Base-by-base conservation (phyloP, 2,888 invertebrate species). In the Lissonota sp. region DNA sequence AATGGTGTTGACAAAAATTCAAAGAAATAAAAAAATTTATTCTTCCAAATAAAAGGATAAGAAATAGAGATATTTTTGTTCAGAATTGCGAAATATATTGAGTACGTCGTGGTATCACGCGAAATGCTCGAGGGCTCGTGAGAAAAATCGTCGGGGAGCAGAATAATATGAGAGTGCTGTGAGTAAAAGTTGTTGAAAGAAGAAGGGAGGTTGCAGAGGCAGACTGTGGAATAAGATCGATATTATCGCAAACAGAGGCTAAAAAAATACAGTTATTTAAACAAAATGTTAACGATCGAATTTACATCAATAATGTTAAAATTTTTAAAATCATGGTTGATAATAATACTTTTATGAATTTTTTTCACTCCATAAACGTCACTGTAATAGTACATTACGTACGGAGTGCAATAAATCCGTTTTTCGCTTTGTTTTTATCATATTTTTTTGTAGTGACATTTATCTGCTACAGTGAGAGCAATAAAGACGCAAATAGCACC, bases 401-500 rank as follows among this genome's bases (percentile, higher is more conserved):
- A n/a, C n/a, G n/a, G n/a, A n/a, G n/a, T n/a, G n/a, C n/a, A n/a
- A n/a, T n/a, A 58, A 58, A 70, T 70, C 58, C 10, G 10, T 39
- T 58, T 46, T 49, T 39, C 12, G 8, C 53, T 40, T 53, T 39
- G 40, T 60, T 60, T 12, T 58, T 8, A 46, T 51, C 26, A 6
- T 12, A 57, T 60, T 16, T 53, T 14, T 63, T 26, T 26, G 1
- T 62, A 3, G 60, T 16, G 26, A 75, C 60, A 51, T 69, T 42
- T 46, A 16, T 39, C 60, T 49, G 16, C 42, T 14, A 49, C 77
- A 64, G 67, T 12, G 37, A 42, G 57, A 70, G 71, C 64, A 64
- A 77, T 64, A 71, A 66, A 58, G 64, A 66, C 49, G 64, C 49
- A 57, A 42, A 40, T 26, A 26, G 26, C 26, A 26, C 16, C 62